These are phyloP conservation scores for Todus mexicanus DNA, from an alignment of 2,797 vertebrate genomes.

Conservation along the genomic window DNA sequence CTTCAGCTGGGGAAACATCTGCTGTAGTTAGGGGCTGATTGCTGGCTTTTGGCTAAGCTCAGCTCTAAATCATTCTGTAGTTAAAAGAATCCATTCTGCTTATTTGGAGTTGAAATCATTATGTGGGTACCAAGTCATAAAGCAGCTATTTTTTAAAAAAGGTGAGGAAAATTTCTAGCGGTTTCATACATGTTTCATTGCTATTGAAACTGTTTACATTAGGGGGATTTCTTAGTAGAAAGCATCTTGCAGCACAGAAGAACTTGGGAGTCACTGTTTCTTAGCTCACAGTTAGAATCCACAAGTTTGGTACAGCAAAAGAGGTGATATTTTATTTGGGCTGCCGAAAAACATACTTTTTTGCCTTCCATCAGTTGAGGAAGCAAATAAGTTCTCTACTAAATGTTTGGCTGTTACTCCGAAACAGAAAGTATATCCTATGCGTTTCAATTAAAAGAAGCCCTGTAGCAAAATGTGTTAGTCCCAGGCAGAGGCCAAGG, in stretches of 20 bases:
- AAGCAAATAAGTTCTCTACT: conserved; percentile 17
- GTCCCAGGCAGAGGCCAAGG: conserved; percentile 53
- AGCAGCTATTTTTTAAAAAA: background rate
- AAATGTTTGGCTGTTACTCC: conserved; percentile 53
- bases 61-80: background rate
- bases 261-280: background rate
- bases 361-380: background rate
- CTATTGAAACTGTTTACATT: background rate
- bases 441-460: conserved; percentile 65
- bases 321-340: background rate
- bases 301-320: background rate
- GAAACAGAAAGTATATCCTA: conserved; percentile 29
- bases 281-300: background rate
- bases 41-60: background rate
- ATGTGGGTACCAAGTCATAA: background rate
- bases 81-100: background rate
- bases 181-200: background rate
- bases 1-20: conserved; percentile 49
- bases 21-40: background rate
- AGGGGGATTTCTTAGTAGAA: background rate
- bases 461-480: conserved; percentile 62
- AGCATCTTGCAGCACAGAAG: background rate
- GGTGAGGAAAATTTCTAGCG: background rate
- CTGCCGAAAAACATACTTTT: background rate
- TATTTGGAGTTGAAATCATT: background rate